These are phyloP conservation scores for Saccostrea glomerata DNA, from an alignment of 1,140 invertebrate genomes.

Conservation along the genomic window DNA sequence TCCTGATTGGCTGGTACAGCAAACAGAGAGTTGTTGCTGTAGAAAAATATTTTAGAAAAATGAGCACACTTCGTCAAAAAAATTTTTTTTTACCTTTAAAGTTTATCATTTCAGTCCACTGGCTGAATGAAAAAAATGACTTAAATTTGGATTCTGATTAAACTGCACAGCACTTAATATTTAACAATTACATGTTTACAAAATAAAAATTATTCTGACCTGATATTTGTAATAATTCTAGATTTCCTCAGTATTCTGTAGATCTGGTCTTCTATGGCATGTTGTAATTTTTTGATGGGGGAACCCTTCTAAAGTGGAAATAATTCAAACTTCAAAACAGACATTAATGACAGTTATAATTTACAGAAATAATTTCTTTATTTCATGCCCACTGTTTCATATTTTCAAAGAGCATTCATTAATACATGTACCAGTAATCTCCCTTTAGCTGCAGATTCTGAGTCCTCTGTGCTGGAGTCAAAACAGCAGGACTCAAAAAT, in stretches of 20 bases:
- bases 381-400: no score
- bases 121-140: no score
- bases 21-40: constrained; percentile 90
- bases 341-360: no score
- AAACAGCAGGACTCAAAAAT: constrained; percentile 84
- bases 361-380: no score
- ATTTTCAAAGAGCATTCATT: no score
- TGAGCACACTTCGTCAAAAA: background rate
- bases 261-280: constrained; percentile 92
- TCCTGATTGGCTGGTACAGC: constrained; percentile 93
- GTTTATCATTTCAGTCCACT: no score
- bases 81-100: no score
- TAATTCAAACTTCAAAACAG: no score
- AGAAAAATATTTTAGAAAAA: constrained; percentile 55
- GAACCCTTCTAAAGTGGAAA: constrained; percentile 62
- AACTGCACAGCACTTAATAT: no score
- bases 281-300: constrained; percentile 87
- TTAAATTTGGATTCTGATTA: no score
- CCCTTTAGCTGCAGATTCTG: constrained; percentile 51
- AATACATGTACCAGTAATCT: constrained; percentile 58
- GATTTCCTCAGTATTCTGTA: constrained; percentile 92
- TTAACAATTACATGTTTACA: no score
- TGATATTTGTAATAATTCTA: constrained; percentile 90
- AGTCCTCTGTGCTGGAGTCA: constrained; percentile 59
- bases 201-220: constrained; percentile 79